phyloP scores from a whole-genome alignment of 2,888 invertebrate genomes.

The Melitaea athalia region DNA sequence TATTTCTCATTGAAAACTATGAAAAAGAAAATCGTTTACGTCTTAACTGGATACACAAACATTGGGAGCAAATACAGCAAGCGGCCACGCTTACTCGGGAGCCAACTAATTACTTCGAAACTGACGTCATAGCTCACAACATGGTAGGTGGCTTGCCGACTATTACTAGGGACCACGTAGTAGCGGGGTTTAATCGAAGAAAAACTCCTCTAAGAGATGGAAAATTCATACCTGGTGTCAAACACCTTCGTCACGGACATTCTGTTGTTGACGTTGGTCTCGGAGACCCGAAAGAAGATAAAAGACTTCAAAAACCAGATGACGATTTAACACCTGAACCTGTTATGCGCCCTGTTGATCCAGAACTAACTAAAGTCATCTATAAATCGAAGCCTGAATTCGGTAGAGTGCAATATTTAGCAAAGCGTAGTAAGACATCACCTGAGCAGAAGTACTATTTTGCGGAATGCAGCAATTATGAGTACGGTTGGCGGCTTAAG shows the following conservation, averaged over 20 bases:
- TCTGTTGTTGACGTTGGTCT: constrained; percentile 54
- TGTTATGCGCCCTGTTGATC: constrained; percentile 56
- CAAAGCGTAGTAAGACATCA: constrained; percentile 43
- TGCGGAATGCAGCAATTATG: constrained; percentile 51
- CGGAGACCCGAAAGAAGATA: constrained; percentile 54
- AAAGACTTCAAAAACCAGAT: constrained; percentile 49
- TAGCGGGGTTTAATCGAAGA: constrained; percentile 48
- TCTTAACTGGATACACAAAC: constrained; percentile 55
- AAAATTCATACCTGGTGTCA: constrained; percentile 48
- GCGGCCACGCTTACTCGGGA: constrained; percentile 55
- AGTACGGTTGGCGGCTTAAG: constrained; percentile 57
- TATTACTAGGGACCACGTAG: constrained; percentile 52
- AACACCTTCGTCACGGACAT: constrained; percentile 50
- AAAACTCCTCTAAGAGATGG: constrained; percentile 51
- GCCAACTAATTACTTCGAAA: constrained; percentile 55
- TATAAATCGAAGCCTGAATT: constrained; percentile 52
- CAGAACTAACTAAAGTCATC: constrained; percentile 46
- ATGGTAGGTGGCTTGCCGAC: constrained; percentile 55
- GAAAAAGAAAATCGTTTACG: constrained; percentile 57
- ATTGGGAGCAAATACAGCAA: constrained; percentile 49
- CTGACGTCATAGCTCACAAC: constrained; percentile 52
- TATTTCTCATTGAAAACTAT: constrained; percentile 56
- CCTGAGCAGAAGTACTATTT: constrained; percentile 61
- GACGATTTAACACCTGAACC: constrained; percentile 51
- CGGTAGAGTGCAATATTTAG: constrained; percentile 51